phyloP scores from a whole-genome alignment of 2,113 vertebrate species.

The Neogobius melanostomus region DNA sequence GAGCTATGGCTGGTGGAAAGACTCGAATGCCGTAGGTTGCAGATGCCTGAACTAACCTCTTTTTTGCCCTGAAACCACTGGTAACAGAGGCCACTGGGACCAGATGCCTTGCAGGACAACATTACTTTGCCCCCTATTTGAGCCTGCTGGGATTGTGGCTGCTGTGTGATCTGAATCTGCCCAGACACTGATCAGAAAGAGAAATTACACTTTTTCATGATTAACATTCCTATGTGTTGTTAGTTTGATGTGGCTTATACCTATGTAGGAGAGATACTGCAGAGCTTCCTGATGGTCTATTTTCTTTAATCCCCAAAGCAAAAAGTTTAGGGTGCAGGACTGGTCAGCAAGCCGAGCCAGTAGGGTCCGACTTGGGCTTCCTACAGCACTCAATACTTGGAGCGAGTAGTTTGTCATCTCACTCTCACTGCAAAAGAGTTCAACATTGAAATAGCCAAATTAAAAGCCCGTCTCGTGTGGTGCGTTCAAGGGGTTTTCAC shows the following conservation, averaged over 20 bases:
- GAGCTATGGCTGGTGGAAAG: too few species aligned
- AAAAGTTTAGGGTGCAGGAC: slow-evolving; percentile 72
- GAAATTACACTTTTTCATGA: not conserved
- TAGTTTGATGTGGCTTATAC: slow-evolving; percentile 43
- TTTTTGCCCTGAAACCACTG: slow-evolving; percentile 84
- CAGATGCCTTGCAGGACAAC: slow-evolving; percentile 72
- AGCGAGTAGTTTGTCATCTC: slow-evolving; percentile 85
- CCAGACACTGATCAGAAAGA: slow-evolving; percentile 54
- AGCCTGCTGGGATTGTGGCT: slow-evolving; percentile 74
- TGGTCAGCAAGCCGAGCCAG: slow-evolving; percentile 78
- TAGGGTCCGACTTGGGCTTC: slow-evolving; percentile 79
- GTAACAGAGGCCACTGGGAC: slow-evolving; percentile 73
- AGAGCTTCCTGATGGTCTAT: slow-evolving; percentile 79
- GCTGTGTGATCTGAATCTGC: slow-evolving; percentile 71
- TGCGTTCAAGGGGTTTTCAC: slow-evolving; percentile 56
- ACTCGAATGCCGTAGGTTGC: too few species aligned
- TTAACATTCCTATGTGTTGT: too few species aligned
- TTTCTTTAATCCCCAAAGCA: slow-evolving; percentile 79
- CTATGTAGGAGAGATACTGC: slow-evolving; percentile 68
- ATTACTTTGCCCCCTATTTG: slow-evolving; percentile 59
- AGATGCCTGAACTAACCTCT: slow-evolving; percentile 68
- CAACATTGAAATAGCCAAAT: not conserved
- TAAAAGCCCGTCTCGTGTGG: not conserved
- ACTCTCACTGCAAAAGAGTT: slow-evolving; percentile 63
- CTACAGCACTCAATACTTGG: slow-evolving; percentile 77